Evolutionary conservation across 1,140 invertebrate species (phyloP).

Genomic region (Archegozetes longisetosus): DNA sequence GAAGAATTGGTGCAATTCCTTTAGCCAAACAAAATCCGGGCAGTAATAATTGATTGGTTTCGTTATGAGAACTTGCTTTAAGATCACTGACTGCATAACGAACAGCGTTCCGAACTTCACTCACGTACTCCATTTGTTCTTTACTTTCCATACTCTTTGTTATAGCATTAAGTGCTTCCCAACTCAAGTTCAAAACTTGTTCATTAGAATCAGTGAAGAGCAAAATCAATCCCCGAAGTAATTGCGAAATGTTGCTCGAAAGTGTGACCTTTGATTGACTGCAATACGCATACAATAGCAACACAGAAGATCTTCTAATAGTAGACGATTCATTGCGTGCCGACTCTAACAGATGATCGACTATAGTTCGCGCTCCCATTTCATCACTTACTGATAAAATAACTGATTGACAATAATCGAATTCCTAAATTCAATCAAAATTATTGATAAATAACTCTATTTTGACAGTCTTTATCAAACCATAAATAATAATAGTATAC

Average conservation of each 20-base stretch:
- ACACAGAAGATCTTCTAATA: conserved; percentile 55
- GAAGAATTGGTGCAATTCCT: conserved; percentile 81
- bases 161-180: conserved; percentile 77
- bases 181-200: conserved; percentile 62
- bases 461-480: neutral
- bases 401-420: conserved; percentile 85
- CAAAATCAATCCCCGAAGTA: conserved; percentile 68
- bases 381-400: conserved; percentile 77
- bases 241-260: conserved; percentile 54
- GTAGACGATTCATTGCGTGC: conserved; percentile 40
- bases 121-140: conserved; percentile 63
- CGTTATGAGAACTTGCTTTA: neutral
- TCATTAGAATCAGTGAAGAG: conserved; percentile 64
- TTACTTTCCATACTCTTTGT: conserved; percentile 68
- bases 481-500: conserved; percentile 26
- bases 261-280: conserved; percentile 70
- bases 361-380: conserved; percentile 64
- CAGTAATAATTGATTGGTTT: conserved; percentile 42
- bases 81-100: conserved; percentile 66
- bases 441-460: conserved; percentile 7
- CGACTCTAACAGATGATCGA: conserved; percentile 74
- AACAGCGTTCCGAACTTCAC: conserved; percentile 76
- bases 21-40: conserved; percentile 92
- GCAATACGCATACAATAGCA: conserved; percentile 76
- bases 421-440: too few relatives aligned